A percentile compares a stretch with the other conserved stretches of the same genome.
These are phyloP conservation scores for Beris chalybata DNA, from an alignment of 2,888 invertebrate species.

Conservation along the genomic window DNA sequence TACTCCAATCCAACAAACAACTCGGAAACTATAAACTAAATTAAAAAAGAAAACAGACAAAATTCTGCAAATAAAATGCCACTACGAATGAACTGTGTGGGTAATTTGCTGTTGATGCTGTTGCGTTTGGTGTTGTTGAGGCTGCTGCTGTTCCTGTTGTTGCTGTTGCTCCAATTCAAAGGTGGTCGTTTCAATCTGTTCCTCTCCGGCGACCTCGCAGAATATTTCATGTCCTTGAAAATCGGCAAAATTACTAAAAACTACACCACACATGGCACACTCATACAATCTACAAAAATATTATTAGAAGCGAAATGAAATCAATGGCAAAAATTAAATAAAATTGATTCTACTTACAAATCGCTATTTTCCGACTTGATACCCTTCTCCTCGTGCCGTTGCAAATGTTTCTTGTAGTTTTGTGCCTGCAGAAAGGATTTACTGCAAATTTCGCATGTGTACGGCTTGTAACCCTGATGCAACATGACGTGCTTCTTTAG, in stretches of 20 bases:
- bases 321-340: background rate
- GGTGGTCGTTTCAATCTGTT: slow-evolving; percentile 26
- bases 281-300: slow-evolving; percentile 48
- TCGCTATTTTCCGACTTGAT: slow-evolving; percentile 27
- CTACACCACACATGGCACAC: slow-evolving; percentile 51
- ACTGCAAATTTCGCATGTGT: slow-evolving; percentile 51
- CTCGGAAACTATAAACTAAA: too few species aligned
- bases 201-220: slow-evolving; percentile 42
- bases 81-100: too few species aligned
- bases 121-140: too few species aligned
- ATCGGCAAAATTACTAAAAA: slow-evolving; percentile 51
- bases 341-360: slow-evolving; percentile 23
- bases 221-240: slow-evolving; percentile 53
- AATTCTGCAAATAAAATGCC: too few species aligned
- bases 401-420: slow-evolving; percentile 52
- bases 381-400: slow-evolving; percentile 18
- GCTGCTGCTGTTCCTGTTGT: too few species aligned
- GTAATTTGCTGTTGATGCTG: too few species aligned
- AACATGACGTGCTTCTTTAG: slow-evolving; percentile 56
- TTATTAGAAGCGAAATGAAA: slow-evolving; percentile 11
- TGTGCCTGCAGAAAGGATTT: slow-evolving; percentile 54
- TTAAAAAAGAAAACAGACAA: too few species aligned
- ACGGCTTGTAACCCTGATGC: slow-evolving; percentile 53
- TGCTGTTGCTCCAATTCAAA: slow-evolving; percentile 5
- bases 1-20: too few species aligned